These are phyloP conservation scores for Hymenopus coronatus DNA, from an alignment of 2,888 invertebrate genomes.

Conservation along the genomic window DNA sequence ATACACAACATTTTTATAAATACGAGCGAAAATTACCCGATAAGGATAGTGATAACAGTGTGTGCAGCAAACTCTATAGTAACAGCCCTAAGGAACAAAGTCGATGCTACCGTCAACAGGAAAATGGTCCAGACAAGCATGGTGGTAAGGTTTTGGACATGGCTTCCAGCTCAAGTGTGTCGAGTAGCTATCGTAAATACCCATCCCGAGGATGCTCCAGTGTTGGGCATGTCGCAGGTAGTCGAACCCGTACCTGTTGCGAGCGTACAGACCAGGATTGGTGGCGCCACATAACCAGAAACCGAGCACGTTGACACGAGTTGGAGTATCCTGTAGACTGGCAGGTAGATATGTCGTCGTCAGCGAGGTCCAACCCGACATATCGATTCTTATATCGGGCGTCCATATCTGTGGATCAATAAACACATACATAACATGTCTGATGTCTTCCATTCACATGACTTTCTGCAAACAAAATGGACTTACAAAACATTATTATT, in stretches of 20 bases:
- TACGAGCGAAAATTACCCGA: no score
- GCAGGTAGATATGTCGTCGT: slow-evolving; percentile 36
- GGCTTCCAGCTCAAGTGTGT: slow-evolving; percentile 36
- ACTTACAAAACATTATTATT: no score
- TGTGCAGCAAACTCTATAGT: background rate
- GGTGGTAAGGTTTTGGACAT: slow-evolving; percentile 38
- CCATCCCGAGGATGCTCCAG: slow-evolving; percentile 38
- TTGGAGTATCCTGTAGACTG: slow-evolving; percentile 34
- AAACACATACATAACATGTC: no score
- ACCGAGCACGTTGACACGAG: slow-evolving; percentile 39
- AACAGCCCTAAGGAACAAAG: slow-evolving; percentile 32
- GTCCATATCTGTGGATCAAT: slow-evolving; percentile 27
- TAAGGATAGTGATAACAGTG: no score
- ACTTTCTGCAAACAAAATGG: no score
- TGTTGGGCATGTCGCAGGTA: slow-evolving; percentile 40
- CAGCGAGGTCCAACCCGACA: slow-evolving; percentile 40
- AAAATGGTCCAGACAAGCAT: no score
- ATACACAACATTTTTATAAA: no score
- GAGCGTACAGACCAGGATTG: slow-evolving; percentile 42
- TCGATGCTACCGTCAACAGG: slow-evolving; percentile 42
- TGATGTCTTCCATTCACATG: no score
- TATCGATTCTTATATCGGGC: slow-evolving; percentile 38
- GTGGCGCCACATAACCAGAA: slow-evolving; percentile 40
- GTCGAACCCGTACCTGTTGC: slow-evolving; percentile 42
- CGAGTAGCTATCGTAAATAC: slow-evolving; percentile 37